Base-by-base conservation (phyloP, 2,113 vertebrate genomes). In the Muntiacus muntjak region DNA sequence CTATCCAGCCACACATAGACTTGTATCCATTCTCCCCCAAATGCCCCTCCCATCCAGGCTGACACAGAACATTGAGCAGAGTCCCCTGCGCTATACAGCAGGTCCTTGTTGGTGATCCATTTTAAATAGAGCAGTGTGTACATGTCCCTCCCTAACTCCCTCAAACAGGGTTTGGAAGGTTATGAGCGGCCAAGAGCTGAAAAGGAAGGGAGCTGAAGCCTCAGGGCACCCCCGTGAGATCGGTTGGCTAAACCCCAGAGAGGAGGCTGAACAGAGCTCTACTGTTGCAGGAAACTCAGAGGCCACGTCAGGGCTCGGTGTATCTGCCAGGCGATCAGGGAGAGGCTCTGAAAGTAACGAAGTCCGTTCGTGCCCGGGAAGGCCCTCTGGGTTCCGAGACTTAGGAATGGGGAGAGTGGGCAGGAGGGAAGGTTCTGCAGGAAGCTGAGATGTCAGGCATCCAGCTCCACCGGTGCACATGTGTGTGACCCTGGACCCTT, bases 321-420 rank as follows among this genome's bases (percentile, higher is more conserved):
- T 1, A 45, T n/a, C 33, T 15, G 17, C 33, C 26, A 36, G 36
- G 57, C 30, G 14, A 91, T 97, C 95, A 97, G 88, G 14, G 0
- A 60, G 74, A 43, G 82, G 50, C 52, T 95, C 60, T 9, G 30
- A 13, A 3, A 43, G 58, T 33, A 93, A 78, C 71, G 94, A 96
- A 90, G 87, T 55, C 84, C 62, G 5, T 14, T 50, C 30, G 81
- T 89, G 90, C 87, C 91, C 62, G 57, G 97, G 92, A 95, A 95
- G 57, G 8, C 64, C 47, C 82, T 97, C 97, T 97, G 96, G 91
- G 84, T 71, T 96, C 97, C 95, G 54, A 95, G 45, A 96, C 57
- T 78, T 76, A 43, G 58, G 91, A 97, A 86, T 78, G 40, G 2
- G 86, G 74, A 55, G 16, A 23, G 9, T 1, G 5, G 23, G 26